Percentiles rank a stretch among this genome's conserved stretches.
Conservation (phyloP, 2,797 vertebrate species). For the Linurgus olivaceus region DNA sequence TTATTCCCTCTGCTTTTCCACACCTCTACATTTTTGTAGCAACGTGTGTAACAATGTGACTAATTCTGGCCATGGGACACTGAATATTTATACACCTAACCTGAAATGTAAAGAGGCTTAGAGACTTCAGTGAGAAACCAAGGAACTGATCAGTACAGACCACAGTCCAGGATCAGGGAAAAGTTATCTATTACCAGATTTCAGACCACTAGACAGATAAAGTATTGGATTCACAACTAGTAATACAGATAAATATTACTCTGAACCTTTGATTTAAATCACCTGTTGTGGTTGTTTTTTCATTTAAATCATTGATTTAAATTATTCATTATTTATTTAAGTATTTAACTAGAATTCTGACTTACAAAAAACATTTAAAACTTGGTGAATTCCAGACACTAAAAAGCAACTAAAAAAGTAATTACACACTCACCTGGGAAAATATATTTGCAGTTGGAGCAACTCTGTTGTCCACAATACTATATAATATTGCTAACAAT, state of each 20-base stretch:
- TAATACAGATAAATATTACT: background rate
- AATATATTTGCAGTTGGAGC: constrained; percentile 94
- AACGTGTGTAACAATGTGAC: background rate
- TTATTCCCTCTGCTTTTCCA: background rate
- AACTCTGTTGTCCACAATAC: constrained; percentile 94
- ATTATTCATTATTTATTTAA: too few relatives aligned
- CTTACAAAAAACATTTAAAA: background rate
- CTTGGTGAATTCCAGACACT: background rate
- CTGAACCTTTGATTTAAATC: background rate
- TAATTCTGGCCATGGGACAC: background rate
- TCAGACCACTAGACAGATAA: background rate
- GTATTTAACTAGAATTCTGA: background rate
- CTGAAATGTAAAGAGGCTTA: background rate
- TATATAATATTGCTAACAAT: constrained; percentile 93
- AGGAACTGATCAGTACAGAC: background rate
- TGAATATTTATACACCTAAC: background rate
- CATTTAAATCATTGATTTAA: background rate
- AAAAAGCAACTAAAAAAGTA: background rate
- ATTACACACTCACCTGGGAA: constrained; percentile 85
- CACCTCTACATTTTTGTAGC: background rate
- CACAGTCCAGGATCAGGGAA: background rate
- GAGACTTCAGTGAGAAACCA: background rate
- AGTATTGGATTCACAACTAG: background rate
- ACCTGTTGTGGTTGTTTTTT: background rate
- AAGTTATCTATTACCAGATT: background rate